Percentiles rank a stretch among this genome's conserved stretches.
phyloP scores from a whole-genome alignment of 2,113 vertebrate genomes.

The Corydoras sp. region DNA sequence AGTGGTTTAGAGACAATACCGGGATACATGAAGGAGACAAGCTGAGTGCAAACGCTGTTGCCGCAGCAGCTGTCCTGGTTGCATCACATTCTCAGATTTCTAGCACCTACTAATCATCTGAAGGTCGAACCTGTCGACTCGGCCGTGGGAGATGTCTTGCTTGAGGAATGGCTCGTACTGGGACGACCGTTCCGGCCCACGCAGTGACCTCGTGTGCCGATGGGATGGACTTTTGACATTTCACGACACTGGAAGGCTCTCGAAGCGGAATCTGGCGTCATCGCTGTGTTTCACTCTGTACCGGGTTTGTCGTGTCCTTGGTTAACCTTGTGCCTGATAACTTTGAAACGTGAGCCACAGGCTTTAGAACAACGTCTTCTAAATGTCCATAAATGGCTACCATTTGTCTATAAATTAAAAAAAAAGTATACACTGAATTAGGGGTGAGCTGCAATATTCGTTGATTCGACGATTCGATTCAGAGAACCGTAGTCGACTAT shows the following conservation, averaged over 20 bases:
- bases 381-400: too few species aligned
- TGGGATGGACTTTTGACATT: constrained; percentile 35
- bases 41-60: not conserved
- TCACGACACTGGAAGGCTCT: constrained; percentile 16
- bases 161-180: not conserved
- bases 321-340: not conserved
- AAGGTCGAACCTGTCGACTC: not conserved
- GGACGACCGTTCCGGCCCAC: too few species aligned
- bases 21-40: not conserved
- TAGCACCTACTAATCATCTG: not conserved
- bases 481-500: too few species aligned
- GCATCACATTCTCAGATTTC: constrained; percentile 11
- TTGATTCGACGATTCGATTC: too few species aligned
- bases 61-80: constrained; percentile 19
- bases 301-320: not conserved
- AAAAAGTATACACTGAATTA: too few species aligned
- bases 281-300: constrained; percentile 24
- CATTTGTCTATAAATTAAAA: too few species aligned
- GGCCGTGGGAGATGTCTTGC: not conserved
- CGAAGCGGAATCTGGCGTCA: constrained; percentile 18
- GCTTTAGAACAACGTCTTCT: too few species aligned
- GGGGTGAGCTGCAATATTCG: too few species aligned
- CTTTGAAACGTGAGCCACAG: too few species aligned
- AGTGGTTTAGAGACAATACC: too few species aligned
- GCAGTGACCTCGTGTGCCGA: not conserved